A percentile compares a stretch with the other conserved stretches of the same genome.
Conservation (phyloP, 1,140 invertebrate genomes). For the Tetragnatha versicolor region DNA sequence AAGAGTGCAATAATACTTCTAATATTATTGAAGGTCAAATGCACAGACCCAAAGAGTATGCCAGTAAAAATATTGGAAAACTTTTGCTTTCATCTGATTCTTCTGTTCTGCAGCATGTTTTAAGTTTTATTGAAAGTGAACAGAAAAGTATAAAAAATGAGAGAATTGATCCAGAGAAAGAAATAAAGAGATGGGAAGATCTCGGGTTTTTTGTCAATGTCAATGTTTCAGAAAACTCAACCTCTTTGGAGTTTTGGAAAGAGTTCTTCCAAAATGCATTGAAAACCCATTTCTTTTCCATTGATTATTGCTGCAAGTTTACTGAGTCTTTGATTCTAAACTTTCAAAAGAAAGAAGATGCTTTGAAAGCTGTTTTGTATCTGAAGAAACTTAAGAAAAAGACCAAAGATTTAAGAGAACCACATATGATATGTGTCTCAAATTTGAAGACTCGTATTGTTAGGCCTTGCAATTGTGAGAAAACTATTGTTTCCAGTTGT, state of each 20-base stretch:
- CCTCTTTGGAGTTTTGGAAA: slow-evolving; percentile 9
- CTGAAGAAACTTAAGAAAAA: slow-evolving; percentile 1
- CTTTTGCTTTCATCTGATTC: neutral
- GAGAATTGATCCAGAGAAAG: too few relatives aligned
- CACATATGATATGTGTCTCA: neutral
- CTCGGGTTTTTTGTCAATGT: slow-evolving; percentile 33
- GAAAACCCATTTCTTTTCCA: neutral
- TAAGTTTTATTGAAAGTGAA: neutral
- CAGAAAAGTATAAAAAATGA: neutral
- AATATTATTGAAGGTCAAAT: neutral
- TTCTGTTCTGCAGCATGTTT: neutral
- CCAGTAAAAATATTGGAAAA: neutral
- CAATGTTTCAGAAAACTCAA: slow-evolving; percentile 24
- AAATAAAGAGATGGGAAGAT: neutral
- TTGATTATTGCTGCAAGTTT: slow-evolving; percentile 27
- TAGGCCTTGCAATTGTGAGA: slow-evolving; percentile 21
- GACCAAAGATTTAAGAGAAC: neutral
- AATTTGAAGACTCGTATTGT: neutral
- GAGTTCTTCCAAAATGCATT: neutral
- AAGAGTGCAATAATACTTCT: neutral
- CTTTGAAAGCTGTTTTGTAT: neutral
- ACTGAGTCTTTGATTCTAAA: slow-evolving; percentile 29
- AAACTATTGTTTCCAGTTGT: neutral
- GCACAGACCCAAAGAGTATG: neutral
- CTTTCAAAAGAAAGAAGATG: slow-evolving; percentile 3